phyloP scores from a whole-genome alignment of 2,797 vertebrate species.

The Rhynchonycteris naso region DNA sequence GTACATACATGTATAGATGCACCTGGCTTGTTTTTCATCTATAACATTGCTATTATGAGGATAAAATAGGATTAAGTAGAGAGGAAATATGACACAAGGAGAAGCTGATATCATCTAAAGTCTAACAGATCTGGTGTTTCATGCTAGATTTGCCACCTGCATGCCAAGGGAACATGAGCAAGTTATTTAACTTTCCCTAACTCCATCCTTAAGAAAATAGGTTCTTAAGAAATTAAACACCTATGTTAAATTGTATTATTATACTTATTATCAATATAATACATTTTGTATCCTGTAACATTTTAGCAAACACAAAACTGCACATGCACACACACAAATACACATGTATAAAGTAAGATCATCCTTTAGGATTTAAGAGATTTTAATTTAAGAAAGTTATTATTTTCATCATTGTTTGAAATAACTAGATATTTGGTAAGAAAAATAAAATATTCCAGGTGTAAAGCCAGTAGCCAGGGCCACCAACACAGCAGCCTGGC shows the following conservation, averaged over 20 bases:
- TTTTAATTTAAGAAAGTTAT: neutral
- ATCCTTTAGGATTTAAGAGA: conserved; percentile 5
- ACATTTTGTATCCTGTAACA: neutral
- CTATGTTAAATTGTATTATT: neutral
- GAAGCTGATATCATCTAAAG: neutral
- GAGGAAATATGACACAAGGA: neutral
- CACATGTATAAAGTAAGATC: neutral
- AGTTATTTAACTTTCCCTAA: neutral
- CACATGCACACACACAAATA: neutral
- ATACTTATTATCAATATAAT: neutral
- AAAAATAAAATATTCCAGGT: neutral
- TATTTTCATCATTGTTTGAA: neutral
- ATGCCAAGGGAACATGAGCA: neutral
- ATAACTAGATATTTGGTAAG: neutral
- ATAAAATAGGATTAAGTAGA: neutral
- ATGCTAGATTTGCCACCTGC: neutral
- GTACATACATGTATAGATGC: neutral
- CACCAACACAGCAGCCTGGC: too few species aligned
- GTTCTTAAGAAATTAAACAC: neutral
- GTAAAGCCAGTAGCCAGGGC: too few species aligned
- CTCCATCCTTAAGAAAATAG: neutral
- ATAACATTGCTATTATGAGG: neutral
- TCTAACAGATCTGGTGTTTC: neutral
- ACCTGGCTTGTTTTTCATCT: neutral
- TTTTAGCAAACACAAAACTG: neutral